Conservation (phyloP, 2,113 vertebrate species). For the Drymodes brunneopygia region DNA sequence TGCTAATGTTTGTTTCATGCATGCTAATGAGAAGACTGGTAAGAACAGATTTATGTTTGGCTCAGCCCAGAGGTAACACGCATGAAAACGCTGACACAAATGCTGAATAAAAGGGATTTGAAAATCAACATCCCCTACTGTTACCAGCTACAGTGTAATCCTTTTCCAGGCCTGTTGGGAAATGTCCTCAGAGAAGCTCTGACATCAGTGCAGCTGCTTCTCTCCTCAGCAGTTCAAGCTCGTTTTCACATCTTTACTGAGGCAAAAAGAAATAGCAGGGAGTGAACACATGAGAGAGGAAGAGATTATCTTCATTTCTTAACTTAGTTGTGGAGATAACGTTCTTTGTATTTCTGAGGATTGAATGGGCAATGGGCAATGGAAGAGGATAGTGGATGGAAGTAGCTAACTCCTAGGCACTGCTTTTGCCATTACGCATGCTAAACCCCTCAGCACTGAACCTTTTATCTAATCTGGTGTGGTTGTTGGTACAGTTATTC, state of each 20-base stretch:
- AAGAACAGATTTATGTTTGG: conserved; percentile 30
- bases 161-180: conserved; percentile 44
- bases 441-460: not conserved
- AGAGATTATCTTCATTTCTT: not conserved
- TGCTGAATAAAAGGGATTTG: conserved; percentile 60
- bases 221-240: conserved; percentile 18
- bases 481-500: not conserved
- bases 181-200: conserved; percentile 37
- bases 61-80: conserved; percentile 43
- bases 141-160: conserved; percentile 46
- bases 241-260: not conserved
- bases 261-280: not conserved
- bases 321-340: not conserved
- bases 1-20: conserved; percentile 30
- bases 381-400: not conserved
- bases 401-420: not conserved
- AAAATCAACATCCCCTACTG: conserved; percentile 59
- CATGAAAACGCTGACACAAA: conserved; percentile 64
- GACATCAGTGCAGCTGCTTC: conserved; percentile 33
- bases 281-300: not conserved
- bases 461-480: not conserved
- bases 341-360: not conserved
- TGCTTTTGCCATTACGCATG: not conserved
- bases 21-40: conserved; percentile 48
- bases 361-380: not conserved